Evolutionary conservation across 1,140 invertebrate genomes (phyloP).

Genomic region (Drosophila persimilis): DNA sequence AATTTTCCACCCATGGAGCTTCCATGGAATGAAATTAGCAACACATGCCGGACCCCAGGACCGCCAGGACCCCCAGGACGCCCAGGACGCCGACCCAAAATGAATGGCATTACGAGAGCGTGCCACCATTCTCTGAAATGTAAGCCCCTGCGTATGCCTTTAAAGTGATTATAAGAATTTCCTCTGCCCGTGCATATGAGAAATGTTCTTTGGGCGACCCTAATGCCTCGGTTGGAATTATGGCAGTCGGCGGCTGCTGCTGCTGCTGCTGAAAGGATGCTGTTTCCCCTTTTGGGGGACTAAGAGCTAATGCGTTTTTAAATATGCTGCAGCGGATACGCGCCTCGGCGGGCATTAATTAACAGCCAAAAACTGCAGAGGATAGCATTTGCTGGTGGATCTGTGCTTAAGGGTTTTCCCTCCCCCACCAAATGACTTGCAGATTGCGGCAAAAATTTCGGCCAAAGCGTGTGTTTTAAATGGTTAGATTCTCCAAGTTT

Average conservation of each 20-base stretch:
- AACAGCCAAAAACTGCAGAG: constrained; percentile 51
- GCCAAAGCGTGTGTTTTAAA: neutral
- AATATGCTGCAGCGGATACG: constrained; percentile 71
- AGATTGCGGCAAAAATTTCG: constrained; percentile 8
- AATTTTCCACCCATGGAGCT: constrained; percentile 12
- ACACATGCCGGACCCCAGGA: constrained; percentile 50
- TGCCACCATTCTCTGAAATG: no score
- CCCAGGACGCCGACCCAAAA: constrained; percentile 4
- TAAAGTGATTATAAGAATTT: constrained; percentile 70
- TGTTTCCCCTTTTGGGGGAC: constrained; percentile 10
- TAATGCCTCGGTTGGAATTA: constrained; percentile 50
- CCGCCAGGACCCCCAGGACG: constrained; percentile 12
- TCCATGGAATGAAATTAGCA: constrained; percentile 70
- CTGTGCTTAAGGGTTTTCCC: constrained; percentile 9
- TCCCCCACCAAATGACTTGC: constrained; percentile 11
- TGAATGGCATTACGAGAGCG: neutral
- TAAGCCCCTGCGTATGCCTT: constrained; percentile 43
- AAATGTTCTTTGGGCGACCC: constrained; percentile 29
- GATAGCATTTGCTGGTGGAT: constrained; percentile 12
- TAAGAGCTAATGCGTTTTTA: constrained; percentile 74
- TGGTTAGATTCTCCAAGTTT: constrained; percentile 7
- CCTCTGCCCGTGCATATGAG: constrained; percentile 11
- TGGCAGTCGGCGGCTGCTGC: constrained; percentile 39
- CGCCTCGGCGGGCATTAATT: constrained; percentile 66
- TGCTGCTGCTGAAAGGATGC: constrained; percentile 5